Evolutionary conservation across 2,888 invertebrate species (phyloP), one percentile per base, ranked within the genome.

Genomic region (Scelioninae gen. 1): DNA sequence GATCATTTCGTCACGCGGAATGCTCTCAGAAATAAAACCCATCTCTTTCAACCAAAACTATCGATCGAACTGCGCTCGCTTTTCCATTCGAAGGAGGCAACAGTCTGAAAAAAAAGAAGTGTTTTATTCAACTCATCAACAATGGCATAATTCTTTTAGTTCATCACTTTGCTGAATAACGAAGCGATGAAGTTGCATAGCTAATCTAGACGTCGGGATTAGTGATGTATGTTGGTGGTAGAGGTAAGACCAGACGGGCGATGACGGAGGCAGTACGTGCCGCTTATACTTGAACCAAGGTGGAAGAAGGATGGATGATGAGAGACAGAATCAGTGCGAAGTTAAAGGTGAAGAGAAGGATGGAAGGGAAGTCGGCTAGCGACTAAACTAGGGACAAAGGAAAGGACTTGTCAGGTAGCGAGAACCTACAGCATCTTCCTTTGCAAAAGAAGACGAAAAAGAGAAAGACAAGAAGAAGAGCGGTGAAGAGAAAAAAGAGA

Each of bases 351-450:
- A 15, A 23, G 51, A 72, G 51, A 58, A 62, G 63, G 60, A 72
- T 49, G 62, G 60, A 49, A 43, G 15, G 38, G 34, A 45, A 55
- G 82, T 31, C 72, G 43, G 45, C 63, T 62, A 43, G 62, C 74
- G 65, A 79, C 82, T 80, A 85, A 84, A 79, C 83, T 85, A 85
- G 82, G 86, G 88, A 89, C 88, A 89, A 88, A 88, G 87, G 86
- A 88, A 88, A 87, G 87, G 86, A 88, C 87, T 86, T 86, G 88
- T 87, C 87, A 87, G 88, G 88, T 88, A 88, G 87, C 87, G 82
- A 76, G 74, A 85, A 81, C 68, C 80, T 80, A 77, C 84, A 85
- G 83, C 82, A 79, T 83, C 77, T 82, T 83, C 82, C 85, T 78
- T 82, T 80, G 82, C 72, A 76, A 68, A 79, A 71, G 72, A 63